Base-by-base conservation (phyloP, 2,888 invertebrate species). In the Pterostichus madidus region DNA sequence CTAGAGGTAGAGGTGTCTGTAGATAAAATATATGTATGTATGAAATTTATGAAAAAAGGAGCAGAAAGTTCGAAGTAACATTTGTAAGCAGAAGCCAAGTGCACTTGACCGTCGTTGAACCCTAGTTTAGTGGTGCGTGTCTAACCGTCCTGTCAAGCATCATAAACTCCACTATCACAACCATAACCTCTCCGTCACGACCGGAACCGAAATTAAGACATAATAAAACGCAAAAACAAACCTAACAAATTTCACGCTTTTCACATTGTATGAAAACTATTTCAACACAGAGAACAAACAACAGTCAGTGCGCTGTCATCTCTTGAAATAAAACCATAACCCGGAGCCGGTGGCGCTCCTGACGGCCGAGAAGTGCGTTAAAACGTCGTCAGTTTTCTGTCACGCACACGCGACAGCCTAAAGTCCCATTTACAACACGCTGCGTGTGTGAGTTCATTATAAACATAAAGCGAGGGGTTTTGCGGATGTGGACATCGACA, bases 161-260 rank as follows among this genome's bases (percentile, higher is more conserved):
- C 68, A 71, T 71, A 71, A 71, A 71, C 17, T 39, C 68, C 39
- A 71, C 46, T 71, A 71, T 71, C 68, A 71, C 64, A 15, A 17
- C 68, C 68, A 71, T 44, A 71, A 71, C 68, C 68, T 24, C 68
- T 32, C 44, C 39, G 17, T 71, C 44, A 71, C 44, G 44, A 71
- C 68, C 68, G 68, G 68, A 44, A 71, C 44, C 68, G 68, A 71
- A 71, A 71, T 71, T 71, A 71, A 71, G 68, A 71, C 68, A 71
- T 44, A 71, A 71, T 71, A 71, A 71, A 71, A 71, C 39, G 39
- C 44, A 71, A 71, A 44, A 56, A 49, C 49, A 11, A 13, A 11
- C 49, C 4, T 49, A 11, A 64, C 49, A 31, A 71, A 44, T 44
- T 13, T 44, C 46, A 71, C 46, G 71, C 75, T 6, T 75, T 6